These are phyloP conservation scores for Cheilosia variabilis DNA, from an alignment of 2,888 invertebrate genomes.

Conservation along the genomic window DNA sequence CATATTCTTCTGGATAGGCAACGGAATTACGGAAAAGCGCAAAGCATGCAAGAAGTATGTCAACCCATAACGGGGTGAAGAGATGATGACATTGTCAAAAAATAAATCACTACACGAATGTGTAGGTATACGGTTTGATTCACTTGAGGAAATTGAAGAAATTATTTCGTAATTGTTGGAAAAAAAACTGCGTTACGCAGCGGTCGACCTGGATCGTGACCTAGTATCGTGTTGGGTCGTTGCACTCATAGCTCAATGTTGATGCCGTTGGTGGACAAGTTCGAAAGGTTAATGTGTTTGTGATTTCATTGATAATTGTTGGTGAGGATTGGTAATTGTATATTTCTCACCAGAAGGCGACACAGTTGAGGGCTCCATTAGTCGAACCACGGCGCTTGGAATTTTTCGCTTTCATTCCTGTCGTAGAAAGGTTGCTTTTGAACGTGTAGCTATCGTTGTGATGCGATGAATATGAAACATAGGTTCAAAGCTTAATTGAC, in stretches of 20 bases:
- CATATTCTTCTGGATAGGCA: conserved; percentile 43
- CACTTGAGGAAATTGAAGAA: conserved; percentile 19
- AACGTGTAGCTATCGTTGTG: too few relatives aligned
- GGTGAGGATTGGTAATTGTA: background rate
- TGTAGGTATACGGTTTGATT: conserved; percentile 14
- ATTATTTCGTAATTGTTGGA: conserved; percentile 19
- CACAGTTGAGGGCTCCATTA: too few relatives aligned
- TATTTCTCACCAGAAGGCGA: too few relatives aligned
- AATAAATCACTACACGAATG: conserved; percentile 4
- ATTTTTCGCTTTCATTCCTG: too few relatives aligned
- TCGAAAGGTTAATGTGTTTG: background rate
- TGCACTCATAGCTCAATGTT: background rate
- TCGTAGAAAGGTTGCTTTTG: too few relatives aligned
- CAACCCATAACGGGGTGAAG: conserved; percentile 6
- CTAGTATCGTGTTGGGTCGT: conserved; percentile 29
- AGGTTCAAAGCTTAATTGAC: too few relatives aligned
- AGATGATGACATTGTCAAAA: conserved; percentile 55
- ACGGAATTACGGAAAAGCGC: conserved; percentile 39
- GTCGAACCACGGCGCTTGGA: too few relatives aligned
- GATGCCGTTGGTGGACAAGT: background rate
- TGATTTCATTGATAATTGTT: conserved; percentile 3
- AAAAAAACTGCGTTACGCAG: conserved; percentile 69
- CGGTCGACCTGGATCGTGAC: conserved; percentile 49
- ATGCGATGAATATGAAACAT: too few relatives aligned
- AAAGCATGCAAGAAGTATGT: conserved; percentile 33